Percentiles rank a stretch among this genome's conserved stretches.
phyloP scores from a whole-genome alignment of 2,113 vertebrate species.

The Charina bottae region DNA sequence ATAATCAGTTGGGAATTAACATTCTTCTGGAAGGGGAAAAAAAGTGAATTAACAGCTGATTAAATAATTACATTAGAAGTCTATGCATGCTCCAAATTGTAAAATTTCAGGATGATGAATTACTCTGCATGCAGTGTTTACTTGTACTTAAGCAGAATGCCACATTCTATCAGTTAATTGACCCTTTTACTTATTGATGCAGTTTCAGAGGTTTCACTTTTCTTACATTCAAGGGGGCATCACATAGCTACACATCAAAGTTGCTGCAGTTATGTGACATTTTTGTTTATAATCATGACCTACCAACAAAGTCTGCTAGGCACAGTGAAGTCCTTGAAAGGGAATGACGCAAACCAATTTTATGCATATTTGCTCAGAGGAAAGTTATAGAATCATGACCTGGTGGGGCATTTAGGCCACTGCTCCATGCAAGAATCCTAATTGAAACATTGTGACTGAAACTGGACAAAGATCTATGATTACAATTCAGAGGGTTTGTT shows the following conservation, averaged over 20 bases:
- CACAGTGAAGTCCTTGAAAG: background rate
- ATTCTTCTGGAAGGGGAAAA: slow-evolving; percentile 34
- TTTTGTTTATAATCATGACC: too few species aligned
- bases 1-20: slow-evolving; percentile 38
- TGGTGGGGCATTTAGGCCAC: background rate
- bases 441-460: background rate
- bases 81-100: slow-evolving; percentile 4
- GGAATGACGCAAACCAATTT: background rate
- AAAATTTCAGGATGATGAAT: slow-evolving; percentile 10
- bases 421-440: background rate
- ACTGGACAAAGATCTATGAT: background rate
- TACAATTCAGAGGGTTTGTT: background rate
- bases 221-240: background rate
- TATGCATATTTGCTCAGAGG: background rate
- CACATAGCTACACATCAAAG: background rate
- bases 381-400: background rate
- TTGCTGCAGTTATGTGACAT: background rate
- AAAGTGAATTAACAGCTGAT: background rate
- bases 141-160: slow-evolving; percentile 1
- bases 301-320: background rate
- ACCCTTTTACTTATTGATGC: background rate
- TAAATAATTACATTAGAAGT: slow-evolving; percentile 16
- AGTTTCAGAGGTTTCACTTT: background rate
- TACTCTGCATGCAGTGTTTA: background rate
- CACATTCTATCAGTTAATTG: background rate